phyloP scores from a whole-genome alignment of 2,888 invertebrate species.

The Hirudinaria manillensis region DNA sequence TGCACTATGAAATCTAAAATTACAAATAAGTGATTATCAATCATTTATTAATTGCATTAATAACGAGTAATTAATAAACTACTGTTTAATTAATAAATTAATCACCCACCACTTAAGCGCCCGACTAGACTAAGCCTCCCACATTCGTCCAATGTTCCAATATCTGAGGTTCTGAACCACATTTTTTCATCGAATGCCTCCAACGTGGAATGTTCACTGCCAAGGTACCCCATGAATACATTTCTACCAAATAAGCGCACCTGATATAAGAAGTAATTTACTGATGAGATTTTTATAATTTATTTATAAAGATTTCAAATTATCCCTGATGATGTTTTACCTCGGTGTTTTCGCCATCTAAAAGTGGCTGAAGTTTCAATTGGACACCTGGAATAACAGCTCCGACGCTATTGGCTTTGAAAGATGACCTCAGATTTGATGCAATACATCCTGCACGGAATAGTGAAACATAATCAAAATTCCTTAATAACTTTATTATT shows the following conservation, averaged over 20 bases:
- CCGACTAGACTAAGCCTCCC: slow-evolving; percentile 74
- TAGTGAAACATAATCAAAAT: too few relatives aligned
- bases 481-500: too few relatives aligned
- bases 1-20: slow-evolving; percentile 75
- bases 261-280: slow-evolving; percentile 41
- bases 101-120: slow-evolving; percentile 54
- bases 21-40: too few relatives aligned
- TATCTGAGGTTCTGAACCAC: slow-evolving; percentile 83
- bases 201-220: slow-evolving; percentile 68
- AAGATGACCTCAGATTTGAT: too few relatives aligned
- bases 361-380: too few relatives aligned
- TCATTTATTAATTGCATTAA: not conserved
- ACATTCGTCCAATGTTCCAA: slow-evolving; percentile 71
- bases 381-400: too few relatives aligned
- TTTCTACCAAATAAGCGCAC: slow-evolving; percentile 77
- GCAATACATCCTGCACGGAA: too few relatives aligned
- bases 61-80: not conserved
- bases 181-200: slow-evolving; percentile 70
- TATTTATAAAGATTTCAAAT: too few relatives aligned
- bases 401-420: too few relatives aligned
- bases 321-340: too few relatives aligned
- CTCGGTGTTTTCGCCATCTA: too few relatives aligned
- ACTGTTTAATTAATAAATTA: not conserved
- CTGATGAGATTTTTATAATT: too few relatives aligned
- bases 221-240: slow-evolving; percentile 84